Evolutionary conservation across 2,797 vertebrate species (phyloP).

Genomic region (Lithobates pipiens): DNA sequence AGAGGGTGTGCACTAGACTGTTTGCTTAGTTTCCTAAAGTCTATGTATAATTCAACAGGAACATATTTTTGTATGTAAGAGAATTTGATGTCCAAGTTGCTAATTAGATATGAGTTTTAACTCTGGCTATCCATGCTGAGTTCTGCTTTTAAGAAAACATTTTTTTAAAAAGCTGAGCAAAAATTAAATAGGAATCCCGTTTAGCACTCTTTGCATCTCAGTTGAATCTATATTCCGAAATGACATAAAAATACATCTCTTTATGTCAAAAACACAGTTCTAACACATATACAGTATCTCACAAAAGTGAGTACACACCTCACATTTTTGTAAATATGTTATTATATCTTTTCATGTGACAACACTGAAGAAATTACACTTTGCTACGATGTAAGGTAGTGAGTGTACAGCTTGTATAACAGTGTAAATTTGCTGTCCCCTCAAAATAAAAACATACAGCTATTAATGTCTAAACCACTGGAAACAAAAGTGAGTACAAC

Average conservation of each 20-base stretch:
- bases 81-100: slow-evolving; percentile 5
- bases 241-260: not conserved
- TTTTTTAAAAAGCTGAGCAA: not conserved
- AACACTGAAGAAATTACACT: too few species aligned
- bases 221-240: not conserved
- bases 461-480: too few species aligned
- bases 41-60: slow-evolving; percentile 24
- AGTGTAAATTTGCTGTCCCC: too few species aligned
- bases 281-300: not conserved
- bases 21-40: slow-evolving; percentile 22
- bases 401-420: too few species aligned
- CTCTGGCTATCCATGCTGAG: not conserved
- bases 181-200: not conserved
- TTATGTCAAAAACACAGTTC: not conserved
- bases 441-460: too few species aligned
- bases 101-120: slow-evolving; percentile 15
- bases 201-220: not conserved
- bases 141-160: not conserved
- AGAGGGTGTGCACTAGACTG: slow-evolving; percentile 18
- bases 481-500: too few species aligned
- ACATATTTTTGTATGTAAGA: slow-evolving; percentile 25
- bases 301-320: too few species aligned
- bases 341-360: too few species aligned
- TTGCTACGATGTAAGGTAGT: too few species aligned
- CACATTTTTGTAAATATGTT: too few species aligned